A percentile compares a stretch with the other conserved stretches of the same genome.
These are phyloP conservation scores for Trichopria drosophilae DNA, from an alignment of 2,888 invertebrate genomes.

Conservation along the genomic window DNA sequence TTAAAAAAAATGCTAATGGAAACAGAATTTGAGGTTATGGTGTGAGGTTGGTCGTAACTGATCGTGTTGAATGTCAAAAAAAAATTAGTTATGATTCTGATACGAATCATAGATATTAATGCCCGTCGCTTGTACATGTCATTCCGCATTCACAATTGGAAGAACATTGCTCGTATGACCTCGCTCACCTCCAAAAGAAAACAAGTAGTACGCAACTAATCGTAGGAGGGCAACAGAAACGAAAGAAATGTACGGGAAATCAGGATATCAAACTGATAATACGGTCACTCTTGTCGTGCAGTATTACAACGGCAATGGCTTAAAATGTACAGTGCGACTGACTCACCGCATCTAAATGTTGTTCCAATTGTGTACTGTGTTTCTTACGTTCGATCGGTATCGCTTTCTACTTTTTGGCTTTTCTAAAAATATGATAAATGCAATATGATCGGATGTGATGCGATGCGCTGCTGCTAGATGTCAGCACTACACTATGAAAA, in stretches of 20 bases:
- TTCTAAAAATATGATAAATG: constrained; percentile 59
- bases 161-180: constrained; percentile 57
- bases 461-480: too few species aligned
- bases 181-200: constrained; percentile 37
- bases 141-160: constrained; percentile 60
- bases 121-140: constrained; percentile 32
- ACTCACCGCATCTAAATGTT: constrained; percentile 60
- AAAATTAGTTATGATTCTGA: too few species aligned
- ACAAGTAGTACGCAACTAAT: constrained; percentile 20
- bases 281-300: constrained; percentile 55
- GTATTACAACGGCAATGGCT: constrained; percentile 53
- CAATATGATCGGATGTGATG: constrained; percentile 51
- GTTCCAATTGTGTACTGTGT: constrained; percentile 58
- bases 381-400: constrained; percentile 55
- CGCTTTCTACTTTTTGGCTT: constrained; percentile 60
- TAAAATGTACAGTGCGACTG: constrained; percentile 55
- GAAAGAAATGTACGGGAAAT: constrained; percentile 16
- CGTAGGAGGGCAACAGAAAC: constrained; percentile 11
- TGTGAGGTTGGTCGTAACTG: too few species aligned
- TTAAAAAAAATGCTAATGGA: too few species aligned
- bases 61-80: too few species aligned
- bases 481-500: too few species aligned
- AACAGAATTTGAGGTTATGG: too few species aligned
- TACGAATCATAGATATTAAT: too few species aligned
- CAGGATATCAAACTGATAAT: constrained; percentile 38